phyloP scores from a whole-genome alignment of 1,140 invertebrate genomes.

The Magallana ariakensis region DNA sequence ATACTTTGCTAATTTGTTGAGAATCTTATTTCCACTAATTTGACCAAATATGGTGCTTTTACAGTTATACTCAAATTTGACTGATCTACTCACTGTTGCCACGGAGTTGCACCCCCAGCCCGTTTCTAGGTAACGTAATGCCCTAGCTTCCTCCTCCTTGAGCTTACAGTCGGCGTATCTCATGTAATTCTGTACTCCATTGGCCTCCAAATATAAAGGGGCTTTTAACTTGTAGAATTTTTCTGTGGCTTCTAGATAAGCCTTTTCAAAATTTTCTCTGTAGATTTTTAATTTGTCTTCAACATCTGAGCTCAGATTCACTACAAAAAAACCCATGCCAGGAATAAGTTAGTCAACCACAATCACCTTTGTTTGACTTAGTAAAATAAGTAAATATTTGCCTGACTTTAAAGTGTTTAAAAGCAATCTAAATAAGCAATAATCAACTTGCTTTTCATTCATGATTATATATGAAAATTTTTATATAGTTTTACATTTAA shows the following conservation, averaged over 20 bases:
- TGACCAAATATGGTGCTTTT: no score
- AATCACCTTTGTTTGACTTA: no score
- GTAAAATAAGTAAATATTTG: no score
- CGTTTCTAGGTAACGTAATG: slow-evolving; percentile 95
- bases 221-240: slow-evolving; percentile 96
- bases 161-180: slow-evolving; percentile 96
- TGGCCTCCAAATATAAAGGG: slow-evolving; percentile 90
- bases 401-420: no score
- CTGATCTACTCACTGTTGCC: slow-evolving; percentile 79
- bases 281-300: slow-evolving; percentile 97
- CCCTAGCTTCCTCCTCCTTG: slow-evolving; percentile 95
- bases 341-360: no score
- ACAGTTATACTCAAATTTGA: no score
- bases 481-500: background rate
- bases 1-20: no score
- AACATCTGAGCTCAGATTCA: slow-evolving; percentile 96
- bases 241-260: slow-evolving; percentile 95
- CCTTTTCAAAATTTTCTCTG: slow-evolving; percentile 96
- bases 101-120: slow-evolving; percentile 88
- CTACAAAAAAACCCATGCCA: slow-evolving; percentile 82
- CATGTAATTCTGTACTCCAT: slow-evolving; percentile 99
- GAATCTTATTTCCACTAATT: no score
- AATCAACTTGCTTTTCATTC: slow-evolving; percentile 35
- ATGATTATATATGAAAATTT: slow-evolving; percentile 45
- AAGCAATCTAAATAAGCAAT: no score